Base-by-base conservation (phyloP, 2,113 vertebrate species). In the Mohoua ochrocephala region DNA sequence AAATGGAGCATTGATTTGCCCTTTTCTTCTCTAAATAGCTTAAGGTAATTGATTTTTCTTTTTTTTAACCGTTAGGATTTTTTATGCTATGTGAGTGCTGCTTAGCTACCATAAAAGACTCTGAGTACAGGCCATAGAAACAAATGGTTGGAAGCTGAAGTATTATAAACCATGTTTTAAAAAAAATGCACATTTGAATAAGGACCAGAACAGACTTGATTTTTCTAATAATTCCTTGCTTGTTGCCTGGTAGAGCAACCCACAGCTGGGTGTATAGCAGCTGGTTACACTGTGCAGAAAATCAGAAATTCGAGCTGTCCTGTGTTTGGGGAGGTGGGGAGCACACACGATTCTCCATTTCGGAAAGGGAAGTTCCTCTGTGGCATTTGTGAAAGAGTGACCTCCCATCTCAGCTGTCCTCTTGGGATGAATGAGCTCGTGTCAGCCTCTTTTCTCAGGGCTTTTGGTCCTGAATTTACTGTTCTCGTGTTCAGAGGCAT, bases 1-100 rank as follows among this genome's bases (percentile, higher is more conserved):
- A 96, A 95, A 73, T 91, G 41, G 49, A 91, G 24, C 65, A 86
- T 79, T 83, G 68, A 82, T 96, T 78, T 91, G 13, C 26, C 19
- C 13, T 37, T 75, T 67, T 74, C 28, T 4, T 26, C 7, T 93
- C 67, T 81, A 63, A 89, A 73, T 78, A 81, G 41, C 63, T 87
- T 78, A 23, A 77, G 44, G 64, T 67, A 91, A 89, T 65, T 67
- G 79, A 60, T 89, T 59, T 68, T 69, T 90, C 75, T 67, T 71
- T 75, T 81, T 77, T 70, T 37, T 37, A 84, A 60, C 45, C 1
- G 1, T 56, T 57, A 60, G n/a, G 22, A 59, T 24, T 88, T 64
- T 77, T 96, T 60, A 47, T 86, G 77, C 45, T 6, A 11, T 45
- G 16, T 4, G 35, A 56, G 28, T 80, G 37, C 76, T 87, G n/a